These are phyloP conservation scores for Entelurus aequoreus DNA, from an alignment of 2,113 vertebrate genomes.

Conservation along the genomic window DNA sequence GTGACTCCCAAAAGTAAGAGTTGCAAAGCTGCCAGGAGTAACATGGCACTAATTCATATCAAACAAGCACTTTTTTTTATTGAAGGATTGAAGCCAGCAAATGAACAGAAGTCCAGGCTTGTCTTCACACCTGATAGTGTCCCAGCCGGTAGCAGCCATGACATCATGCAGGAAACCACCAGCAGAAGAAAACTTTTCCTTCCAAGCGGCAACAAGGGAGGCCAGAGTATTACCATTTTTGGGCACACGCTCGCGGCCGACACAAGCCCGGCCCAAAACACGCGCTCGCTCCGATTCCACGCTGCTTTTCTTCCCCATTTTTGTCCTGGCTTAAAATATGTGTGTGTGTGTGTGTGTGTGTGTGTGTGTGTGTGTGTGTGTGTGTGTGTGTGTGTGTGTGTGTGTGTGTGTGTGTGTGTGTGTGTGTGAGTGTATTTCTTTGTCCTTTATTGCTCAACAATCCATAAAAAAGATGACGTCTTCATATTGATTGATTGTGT, in stretches of 20 bases:
- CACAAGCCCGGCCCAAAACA: constrained; percentile 76
- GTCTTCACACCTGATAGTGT: constrained; percentile 40
- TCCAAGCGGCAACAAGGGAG: constrained; percentile 63
- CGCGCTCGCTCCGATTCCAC: constrained; percentile 72
- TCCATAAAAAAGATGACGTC: too few species aligned
- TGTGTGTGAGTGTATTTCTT: too few species aligned
- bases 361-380: not conserved
- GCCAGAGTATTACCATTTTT: constrained; percentile 80
- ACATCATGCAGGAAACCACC: constrained; percentile 72
- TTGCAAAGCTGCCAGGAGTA: not conserved
- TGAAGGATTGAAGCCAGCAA: too few species aligned
- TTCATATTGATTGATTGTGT: too few species aligned
- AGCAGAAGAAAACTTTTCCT: constrained; percentile 62
- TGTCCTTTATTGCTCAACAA: too few species aligned
- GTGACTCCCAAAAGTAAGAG: not conserved
- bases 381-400: constrained; percentile 8
- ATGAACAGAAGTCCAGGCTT: not conserved
- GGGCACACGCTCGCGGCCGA: constrained; percentile 75
- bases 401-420: not conserved
- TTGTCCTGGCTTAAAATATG: not conserved
- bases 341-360: constrained; percentile 7
- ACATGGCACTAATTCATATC: too few species aligned
- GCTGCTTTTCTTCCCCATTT: constrained; percentile 43
- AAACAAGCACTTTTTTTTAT: too few species aligned
- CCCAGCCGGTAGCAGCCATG: constrained; percentile 53